A percentile compares a stretch with the other conserved stretches of the same genome.
Evolutionary conservation across 2,797 vertebrate genomes (phyloP).

Genomic region (Anas bernieri): DNA sequence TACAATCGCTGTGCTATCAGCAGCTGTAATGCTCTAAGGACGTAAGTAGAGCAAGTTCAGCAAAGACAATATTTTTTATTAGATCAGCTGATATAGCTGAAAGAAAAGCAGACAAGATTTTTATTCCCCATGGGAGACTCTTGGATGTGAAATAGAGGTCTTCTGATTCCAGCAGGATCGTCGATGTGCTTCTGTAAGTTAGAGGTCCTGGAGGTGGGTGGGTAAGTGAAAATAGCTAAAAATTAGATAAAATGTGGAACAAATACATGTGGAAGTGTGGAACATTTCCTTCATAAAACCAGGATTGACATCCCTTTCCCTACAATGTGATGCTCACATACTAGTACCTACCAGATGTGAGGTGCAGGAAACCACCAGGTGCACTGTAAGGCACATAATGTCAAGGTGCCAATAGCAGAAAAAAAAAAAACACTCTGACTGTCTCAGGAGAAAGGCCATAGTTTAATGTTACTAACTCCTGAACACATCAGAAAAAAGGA

Average conservation of each 20-base stretch:
- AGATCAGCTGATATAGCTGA: slow-evolving; percentile 17
- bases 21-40: slow-evolving; percentile 9
- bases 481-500: neutral
- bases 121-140: neutral
- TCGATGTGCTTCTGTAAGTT: neutral
- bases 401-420: neutral
- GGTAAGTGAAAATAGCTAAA: neutral
- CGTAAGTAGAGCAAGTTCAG: neutral
- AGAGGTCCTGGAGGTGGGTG: neutral
- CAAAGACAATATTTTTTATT: slow-evolving; percentile 19
- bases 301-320: slow-evolving; percentile 30
- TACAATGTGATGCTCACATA: neutral
- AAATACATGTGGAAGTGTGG: slow-evolving; percentile 8
- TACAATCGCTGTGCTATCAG: neutral
- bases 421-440: neutral
- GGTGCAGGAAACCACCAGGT: slow-evolving; percentile 33
- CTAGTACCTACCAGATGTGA: slow-evolving; percentile 20
- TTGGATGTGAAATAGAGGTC: neutral
- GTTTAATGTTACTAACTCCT: neutral
- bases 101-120: slow-evolving; percentile 14
- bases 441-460: neutral
- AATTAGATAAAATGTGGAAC: neutral
- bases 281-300: slow-evolving; percentile 9
- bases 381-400: neutral
- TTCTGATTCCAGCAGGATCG: neutral